These are phyloP conservation scores for Lasioglossum oenotherae DNA, from an alignment of 2,888 invertebrate species.

Conservation along the genomic window DNA sequence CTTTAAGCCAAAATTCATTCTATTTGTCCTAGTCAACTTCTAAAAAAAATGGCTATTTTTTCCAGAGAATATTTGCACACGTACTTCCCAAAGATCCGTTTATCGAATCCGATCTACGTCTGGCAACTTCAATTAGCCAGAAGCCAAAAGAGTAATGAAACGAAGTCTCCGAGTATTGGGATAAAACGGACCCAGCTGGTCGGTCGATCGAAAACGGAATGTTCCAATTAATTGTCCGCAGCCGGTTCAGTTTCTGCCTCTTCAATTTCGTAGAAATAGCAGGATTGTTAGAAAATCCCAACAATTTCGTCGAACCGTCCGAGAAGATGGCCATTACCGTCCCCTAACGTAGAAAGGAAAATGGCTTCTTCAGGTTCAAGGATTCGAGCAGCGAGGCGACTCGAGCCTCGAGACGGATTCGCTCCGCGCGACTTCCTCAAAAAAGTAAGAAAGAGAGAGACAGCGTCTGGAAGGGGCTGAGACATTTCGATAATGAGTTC, in stretches of 20 bases:
- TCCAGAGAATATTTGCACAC: not conserved
- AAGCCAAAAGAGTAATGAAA: not conserved
- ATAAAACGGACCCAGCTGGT: not conserved
- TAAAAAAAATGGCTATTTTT: not conserved
- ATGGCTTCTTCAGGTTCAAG: slow-evolving; percentile 31
- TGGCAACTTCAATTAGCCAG: not conserved
- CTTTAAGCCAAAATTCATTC: not conserved
- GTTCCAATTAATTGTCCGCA: not conserved
- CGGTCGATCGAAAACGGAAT: not conserved
- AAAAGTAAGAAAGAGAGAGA: not conserved
- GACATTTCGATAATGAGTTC: slow-evolving; percentile 20
- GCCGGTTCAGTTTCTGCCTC: not conserved
- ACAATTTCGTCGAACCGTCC: not conserved
- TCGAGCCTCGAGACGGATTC: not conserved
- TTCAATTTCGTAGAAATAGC: not conserved
- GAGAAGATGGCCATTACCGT: not conserved
- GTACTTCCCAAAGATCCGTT: not conserved
- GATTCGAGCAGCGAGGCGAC: slow-evolving; percentile 22
- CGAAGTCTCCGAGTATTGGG: not conserved
- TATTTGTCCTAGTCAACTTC: not conserved
- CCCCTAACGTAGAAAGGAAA: slow-evolving; percentile 19
- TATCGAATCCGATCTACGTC: not conserved
- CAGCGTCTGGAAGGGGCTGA: not conserved
- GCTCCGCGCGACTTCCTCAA: not conserved
- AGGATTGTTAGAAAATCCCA: not conserved